Evolutionary conservation across 2,888 invertebrate species (phyloP), one percentile per base, ranked within the genome.

Genomic region (Gasteruption jaculator): DNA sequence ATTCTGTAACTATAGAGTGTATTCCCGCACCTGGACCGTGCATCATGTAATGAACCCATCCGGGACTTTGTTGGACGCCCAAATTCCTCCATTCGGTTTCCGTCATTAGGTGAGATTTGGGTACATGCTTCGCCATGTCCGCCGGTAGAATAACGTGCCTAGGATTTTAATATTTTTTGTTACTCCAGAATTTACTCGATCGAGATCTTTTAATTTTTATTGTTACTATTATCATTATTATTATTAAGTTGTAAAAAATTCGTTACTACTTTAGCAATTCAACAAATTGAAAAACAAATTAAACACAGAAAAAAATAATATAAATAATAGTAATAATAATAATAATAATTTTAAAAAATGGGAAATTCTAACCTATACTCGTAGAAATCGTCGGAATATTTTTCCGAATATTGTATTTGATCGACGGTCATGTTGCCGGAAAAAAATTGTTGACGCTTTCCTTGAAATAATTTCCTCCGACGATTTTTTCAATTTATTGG

Each of bases 51-150:
- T 91, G 90, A 2, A 86, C 78, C 88, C 88, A 89, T 34, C 88
- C 88, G 0, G 91, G 91, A 64, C 91, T 91, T 68, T 94, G 94
- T 65, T 93, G 92, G 0, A 95, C 91, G 0, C 94, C 94, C 2
- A 95, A 78, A 71, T 91, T 89, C 45, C 94, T 77, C 94, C 95
- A 95, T 71, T 95, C 94, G 0, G 88, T 84, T 73, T 95, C 95
- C 0, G 90, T 86, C 91, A 95, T 91, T 33, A 94, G 74, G 64
- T 93, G 93, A 0, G 85, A 83, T 63, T 89, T 86, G 1, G 94
- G 94, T 0, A 94, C 91, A 37, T 85, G 73, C 50, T 85, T 85
- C 0, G 91, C 87, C 27, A 93, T 74, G 49, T 93, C 91, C 12
- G 82, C 78, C 2, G 94, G 92, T 21, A 95, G 71, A 60, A 93